Conservation (phyloP, 2,113 vertebrate genomes). For the Gallinago paraguaiae region DNA sequence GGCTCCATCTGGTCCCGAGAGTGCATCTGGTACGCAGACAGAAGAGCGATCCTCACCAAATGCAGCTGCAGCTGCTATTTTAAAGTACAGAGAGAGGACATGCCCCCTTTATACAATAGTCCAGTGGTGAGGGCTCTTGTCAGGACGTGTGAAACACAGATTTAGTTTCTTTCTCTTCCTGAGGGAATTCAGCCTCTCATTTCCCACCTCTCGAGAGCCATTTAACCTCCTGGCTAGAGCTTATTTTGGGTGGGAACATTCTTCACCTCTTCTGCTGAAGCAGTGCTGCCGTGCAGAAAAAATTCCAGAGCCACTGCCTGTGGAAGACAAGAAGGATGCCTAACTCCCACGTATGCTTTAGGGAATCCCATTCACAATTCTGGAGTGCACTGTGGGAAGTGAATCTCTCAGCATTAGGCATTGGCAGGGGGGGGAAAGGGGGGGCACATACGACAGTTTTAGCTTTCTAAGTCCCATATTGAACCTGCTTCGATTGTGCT, state of each 20-base stretch:
- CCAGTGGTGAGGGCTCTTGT: not conserved
- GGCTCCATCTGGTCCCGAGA: not conserved
- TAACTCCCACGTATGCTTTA: slow-evolving; percentile 16
- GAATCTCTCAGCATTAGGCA: not conserved
- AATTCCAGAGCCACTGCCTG: not conserved
- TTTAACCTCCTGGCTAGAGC: slow-evolving; percentile 17
- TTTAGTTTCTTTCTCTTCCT: slow-evolving; percentile 16
- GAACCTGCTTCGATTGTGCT: not conserved
- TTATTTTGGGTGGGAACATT: slow-evolving; percentile 54
- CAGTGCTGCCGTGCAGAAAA: not conserved
- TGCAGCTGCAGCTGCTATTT: slow-evolving; percentile 30
- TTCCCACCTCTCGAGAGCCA: slow-evolving; percentile 29
- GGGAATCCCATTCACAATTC: slow-evolving; percentile 38
- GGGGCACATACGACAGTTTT: not conserved
- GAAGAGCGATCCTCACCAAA: not conserved
- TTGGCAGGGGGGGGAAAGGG: too few species aligned
- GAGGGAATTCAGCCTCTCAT: slow-evolving; percentile 16
- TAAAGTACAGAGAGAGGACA: not conserved
- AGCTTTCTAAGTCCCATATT: not conserved
- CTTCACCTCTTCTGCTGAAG: slow-evolving; percentile 42
- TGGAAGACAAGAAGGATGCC: slow-evolving; percentile 17
- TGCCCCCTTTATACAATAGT: not conserved
- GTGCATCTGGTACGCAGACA: not conserved
- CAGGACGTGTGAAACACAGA: slow-evolving; percentile 2
- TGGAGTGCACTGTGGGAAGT: slow-evolving; percentile 5